Evolutionary conservation across 1,140 invertebrate genomes (phyloP), one percentile per base, ranked within the genome.

Genomic region (Papilio machaon): DNA sequence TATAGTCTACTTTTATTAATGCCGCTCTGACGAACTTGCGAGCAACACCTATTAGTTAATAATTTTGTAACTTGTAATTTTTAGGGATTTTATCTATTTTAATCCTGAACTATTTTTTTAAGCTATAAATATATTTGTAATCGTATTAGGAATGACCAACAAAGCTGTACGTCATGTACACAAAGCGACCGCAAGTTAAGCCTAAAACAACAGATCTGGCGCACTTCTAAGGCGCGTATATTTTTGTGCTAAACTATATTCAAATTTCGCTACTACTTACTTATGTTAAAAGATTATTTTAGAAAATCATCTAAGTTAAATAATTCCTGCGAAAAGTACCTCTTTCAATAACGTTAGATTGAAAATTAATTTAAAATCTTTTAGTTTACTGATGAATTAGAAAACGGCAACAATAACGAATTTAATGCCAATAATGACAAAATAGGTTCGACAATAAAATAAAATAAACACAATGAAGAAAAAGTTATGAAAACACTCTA

Each of bases 171-270:
- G 73, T 49, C 43, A 74, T 19, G 17, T 17, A 9, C 13, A 74
- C 73, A 74, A 74, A 47, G n/a, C 43, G 73, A 74, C 73, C 73
- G 43, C 73, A 74, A 74, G 73, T n/a, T 74, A n/a, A 74, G 73
- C 73, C 43, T 74, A 74, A 74, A 74, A 74, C 43, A 74, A 74
- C 73, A 46, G 73, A 19, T 49, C 38, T 2, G 4, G 8, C 38
- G 17, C 17, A n/a, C 10, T 15, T 43, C 30, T 43, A 35, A 67
- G 19, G 30, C 70, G 38, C 38, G 35, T 73, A 43, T 43, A 43
- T 43, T 64, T 64, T 64, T 30, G 58, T 23, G 58, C 9, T 64
- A 64, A 60, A 60, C 58, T 60, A 60, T 60, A 64, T 64, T 64
- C 1, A 11, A 10, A 30, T 64, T 64, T 64, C 23, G 52, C 13